Evolutionary conservation across 2,888 invertebrate genomes (phyloP), one percentile per base, ranked within the genome.

Genomic region (Hydroisotoma schaefferi): DNA sequence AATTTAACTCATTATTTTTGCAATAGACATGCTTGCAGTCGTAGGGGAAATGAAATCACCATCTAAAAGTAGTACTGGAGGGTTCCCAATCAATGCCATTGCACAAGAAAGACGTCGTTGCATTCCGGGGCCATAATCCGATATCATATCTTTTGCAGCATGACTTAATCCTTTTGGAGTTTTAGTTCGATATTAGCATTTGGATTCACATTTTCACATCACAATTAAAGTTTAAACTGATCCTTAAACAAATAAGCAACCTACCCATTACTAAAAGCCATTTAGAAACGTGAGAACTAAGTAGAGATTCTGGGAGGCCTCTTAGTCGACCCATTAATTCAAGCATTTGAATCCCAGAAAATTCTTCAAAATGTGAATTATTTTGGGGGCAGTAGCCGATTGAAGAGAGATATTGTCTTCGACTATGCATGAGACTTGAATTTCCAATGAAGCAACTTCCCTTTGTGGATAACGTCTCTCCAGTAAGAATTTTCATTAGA

Each of bases 331-430:
- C 70, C 64, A 70, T 61, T 10, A 70, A 40, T 40, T 65, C 55
- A 20, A 68, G 12, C 70, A 70, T 68, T 62, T 70, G 67, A 6
- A 48, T 27, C 8, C 61, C 61, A 20, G 63, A 65, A 46, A 70
- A 62, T 1, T 52, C 58, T 4, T 63, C 57, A 53, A 63, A 67
- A 8, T 63, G 20, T n/a, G 55, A 37, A 29, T 47, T 55, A 20
- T 53, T 54, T 46, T 70, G 67, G 4, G 70, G 67, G 47, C 68
- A 67, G 48, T 68, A 70, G 10, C 68, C 67, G n/a, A 70, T 65
- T 18, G 27, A 29, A 0, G 54, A 44, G 6, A 68, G 56, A 53
- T 63, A 70, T 10, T 64, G 29, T 25, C 54, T 59, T 6, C 61
- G 59, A n/a, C 67, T 51, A 1, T 56, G 29, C 22, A 60, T 40